Percentiles rank a stretch among this genome's conserved stretches.
phyloP scores from a whole-genome alignment of 2,888 invertebrate genomes.

The Artemia sp. region DNA sequence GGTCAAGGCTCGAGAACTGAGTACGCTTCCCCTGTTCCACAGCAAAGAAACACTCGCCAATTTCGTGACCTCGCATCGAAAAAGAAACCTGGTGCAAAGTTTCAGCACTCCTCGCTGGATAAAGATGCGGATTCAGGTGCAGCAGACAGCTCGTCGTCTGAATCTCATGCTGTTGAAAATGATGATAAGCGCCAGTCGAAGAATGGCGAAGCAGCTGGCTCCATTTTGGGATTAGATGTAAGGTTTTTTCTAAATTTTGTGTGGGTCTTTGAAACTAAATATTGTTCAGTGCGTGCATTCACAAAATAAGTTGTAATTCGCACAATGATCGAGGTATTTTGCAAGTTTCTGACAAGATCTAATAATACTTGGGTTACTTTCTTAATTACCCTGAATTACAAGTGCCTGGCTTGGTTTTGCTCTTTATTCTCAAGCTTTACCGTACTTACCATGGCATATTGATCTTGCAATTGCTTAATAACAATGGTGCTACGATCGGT shows the following conservation, averaged over 20 bases:
- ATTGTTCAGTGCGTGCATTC: no score
- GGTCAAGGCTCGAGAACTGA: background rate
- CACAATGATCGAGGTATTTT: no score
- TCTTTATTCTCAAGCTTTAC: no score
- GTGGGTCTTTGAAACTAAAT: no score
- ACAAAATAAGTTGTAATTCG: no score
- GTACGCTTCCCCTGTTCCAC: slow-evolving; percentile 6
- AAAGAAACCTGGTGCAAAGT: background rate
- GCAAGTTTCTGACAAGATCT: no score
- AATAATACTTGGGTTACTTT: no score
- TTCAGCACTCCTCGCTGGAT: background rate
- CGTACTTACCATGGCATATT: no score
- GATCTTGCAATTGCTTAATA: no score
- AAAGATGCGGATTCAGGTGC: slow-evolving; percentile 2
- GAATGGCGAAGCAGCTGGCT: background rate
- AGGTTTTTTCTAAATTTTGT: background rate
- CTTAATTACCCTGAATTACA: no score
- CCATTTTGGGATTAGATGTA: background rate
- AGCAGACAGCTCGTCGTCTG: slow-evolving; percentile 12
- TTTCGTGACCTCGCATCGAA: background rate
- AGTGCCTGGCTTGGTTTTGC: no score
- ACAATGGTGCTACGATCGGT: no score
- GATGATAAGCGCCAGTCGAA: slow-evolving; percentile 3
- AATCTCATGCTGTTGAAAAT: background rate
- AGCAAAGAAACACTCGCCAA: background rate